Percentiles rank a stretch among this genome's conserved stretches.
Evolutionary conservation across 2,113 vertebrate genomes (phyloP).

Genomic region (Chamaea fasciata): DNA sequence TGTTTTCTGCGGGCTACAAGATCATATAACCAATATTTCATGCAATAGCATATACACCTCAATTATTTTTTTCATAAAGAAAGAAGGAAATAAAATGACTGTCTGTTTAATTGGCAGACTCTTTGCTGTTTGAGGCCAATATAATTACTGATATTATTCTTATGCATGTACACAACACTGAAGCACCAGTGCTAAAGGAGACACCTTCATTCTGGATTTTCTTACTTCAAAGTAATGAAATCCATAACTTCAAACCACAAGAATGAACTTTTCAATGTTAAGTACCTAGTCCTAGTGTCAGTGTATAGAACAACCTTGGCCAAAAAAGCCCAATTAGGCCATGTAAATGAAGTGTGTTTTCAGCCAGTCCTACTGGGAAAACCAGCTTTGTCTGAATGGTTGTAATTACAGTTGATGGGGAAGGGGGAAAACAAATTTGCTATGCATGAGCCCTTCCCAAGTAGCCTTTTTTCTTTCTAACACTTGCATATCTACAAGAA

Average conservation of each 20-base stretch:
- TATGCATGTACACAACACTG: not conserved
- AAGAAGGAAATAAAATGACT: slow-evolving; percentile 2
- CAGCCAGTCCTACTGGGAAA: slow-evolving; percentile 61
- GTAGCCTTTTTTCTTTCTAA: slow-evolving; percentile 20
- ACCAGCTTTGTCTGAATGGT: slow-evolving; percentile 59
- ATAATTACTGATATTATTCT: slow-evolving; percentile 21
- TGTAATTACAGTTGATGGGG: slow-evolving; percentile 59
- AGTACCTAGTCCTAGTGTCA: slow-evolving; percentile 31
- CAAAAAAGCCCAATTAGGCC: slow-evolving; percentile 61
- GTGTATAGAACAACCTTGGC: slow-evolving; percentile 35
- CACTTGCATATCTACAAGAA: not conserved
- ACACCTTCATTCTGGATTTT: slow-evolving; percentile 27
- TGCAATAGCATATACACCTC: not conserved
- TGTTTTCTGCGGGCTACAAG: not conserved
- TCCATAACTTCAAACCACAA: slow-evolving; percentile 40
- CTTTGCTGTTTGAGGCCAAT: slow-evolving; percentile 7
- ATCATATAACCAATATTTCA: not conserved
- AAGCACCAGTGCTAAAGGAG: slow-evolving; percentile 22
- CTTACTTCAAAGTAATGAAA: slow-evolving; percentile 53
- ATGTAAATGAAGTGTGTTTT: slow-evolving; percentile 54
- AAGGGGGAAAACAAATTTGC: slow-evolving; percentile 45
- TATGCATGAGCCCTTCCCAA: slow-evolving; percentile 55
- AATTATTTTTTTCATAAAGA: not conserved
- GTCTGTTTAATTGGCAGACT: not conserved
- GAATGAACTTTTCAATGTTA: slow-evolving; percentile 48